Evolutionary conservation across 2,797 vertebrate genomes (phyloP), one percentile per base, ranked within the genome.

Genomic region (Threskiornis aethiopicus): DNA sequence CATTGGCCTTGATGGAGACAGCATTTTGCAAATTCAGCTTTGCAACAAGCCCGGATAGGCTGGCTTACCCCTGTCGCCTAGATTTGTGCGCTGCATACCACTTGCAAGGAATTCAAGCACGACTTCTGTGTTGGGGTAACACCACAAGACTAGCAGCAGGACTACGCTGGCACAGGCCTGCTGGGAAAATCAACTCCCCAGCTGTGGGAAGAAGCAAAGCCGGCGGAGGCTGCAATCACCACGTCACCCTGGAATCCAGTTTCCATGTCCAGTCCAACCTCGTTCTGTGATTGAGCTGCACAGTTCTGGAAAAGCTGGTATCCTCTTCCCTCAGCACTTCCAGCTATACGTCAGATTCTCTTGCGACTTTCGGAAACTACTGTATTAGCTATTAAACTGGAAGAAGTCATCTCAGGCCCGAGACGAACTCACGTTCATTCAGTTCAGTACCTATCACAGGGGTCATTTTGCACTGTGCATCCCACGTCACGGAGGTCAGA

Each of bases 241-340:
- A 96, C 87, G 72, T 96, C 96, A 97, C 79, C 79, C 91, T 93
- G 96, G 95, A 97, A 96, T 97, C 95, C 79, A 95, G 94, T 96
- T 96, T 94, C 93, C 89, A 72, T 18, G 87, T 87, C 96, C 96
- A 95, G 95, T 90, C 89, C 94, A 93, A 96, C 91, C 93, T 93
- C 24, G 49, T 91, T 81, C 89, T 94, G 69, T 41, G 91, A 94
- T 3, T 89, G 89, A 95, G 91, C 89, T 76, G 49, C 85, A 83
- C 64, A 78, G 72, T 91, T 92, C 96, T 95, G 96, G 96, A 96
- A 97, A 94, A 96, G 95, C 94, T 93, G 87, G 90, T 93, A 91
- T 95, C 82, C 84, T 94, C 92, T 89, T 89, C 90, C 92, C 79
- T 87, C 90, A 84, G 76, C 35, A 65, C 83, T 87, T 93, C 93